These are phyloP conservation scores for Cryptus armator DNA, from an alignment of 2,888 invertebrate species.

Conservation along the genomic window DNA sequence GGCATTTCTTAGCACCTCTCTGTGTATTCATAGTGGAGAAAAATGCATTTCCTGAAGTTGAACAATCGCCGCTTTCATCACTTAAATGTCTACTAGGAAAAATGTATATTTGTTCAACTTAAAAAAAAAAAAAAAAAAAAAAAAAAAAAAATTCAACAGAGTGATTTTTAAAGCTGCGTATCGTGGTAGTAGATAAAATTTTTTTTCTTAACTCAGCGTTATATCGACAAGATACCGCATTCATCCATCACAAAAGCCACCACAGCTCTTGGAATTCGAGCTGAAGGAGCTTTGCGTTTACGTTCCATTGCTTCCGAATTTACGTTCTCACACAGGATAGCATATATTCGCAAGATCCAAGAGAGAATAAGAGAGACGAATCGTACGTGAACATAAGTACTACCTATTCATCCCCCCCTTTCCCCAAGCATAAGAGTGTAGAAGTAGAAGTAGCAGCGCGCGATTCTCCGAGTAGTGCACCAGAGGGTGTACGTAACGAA, in stretches of 20 bases:
- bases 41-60: background rate
- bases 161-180: background rate
- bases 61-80: constrained; percentile 6
- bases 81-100: background rate
- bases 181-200: background rate
- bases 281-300: constrained; percentile 71
- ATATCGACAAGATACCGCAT: constrained; percentile 2
- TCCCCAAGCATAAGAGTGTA: background rate
- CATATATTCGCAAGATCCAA: background rate
- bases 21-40: background rate
- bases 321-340: constrained; percentile 54
- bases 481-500: constrained; percentile 74
- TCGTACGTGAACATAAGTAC: constrained; percentile 57
- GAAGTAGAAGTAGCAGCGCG: constrained; percentile 45
- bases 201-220: background rate
- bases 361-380: constrained; percentile 23
- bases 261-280: constrained; percentile 31
- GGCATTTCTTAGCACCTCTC: constrained; percentile 2
- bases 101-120: background rate
- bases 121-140: background rate
- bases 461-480: constrained; percentile 48
- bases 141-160: background rate
- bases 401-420: constrained; percentile 13
- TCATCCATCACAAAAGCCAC: background rate
- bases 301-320: constrained; percentile 74